A percentile compares a stretch with the other conserved stretches of the same genome.
These are phyloP conservation scores for Monarcha castaneiventris DNA, from an alignment of 2,113 vertebrate species.

Conservation along the genomic window DNA sequence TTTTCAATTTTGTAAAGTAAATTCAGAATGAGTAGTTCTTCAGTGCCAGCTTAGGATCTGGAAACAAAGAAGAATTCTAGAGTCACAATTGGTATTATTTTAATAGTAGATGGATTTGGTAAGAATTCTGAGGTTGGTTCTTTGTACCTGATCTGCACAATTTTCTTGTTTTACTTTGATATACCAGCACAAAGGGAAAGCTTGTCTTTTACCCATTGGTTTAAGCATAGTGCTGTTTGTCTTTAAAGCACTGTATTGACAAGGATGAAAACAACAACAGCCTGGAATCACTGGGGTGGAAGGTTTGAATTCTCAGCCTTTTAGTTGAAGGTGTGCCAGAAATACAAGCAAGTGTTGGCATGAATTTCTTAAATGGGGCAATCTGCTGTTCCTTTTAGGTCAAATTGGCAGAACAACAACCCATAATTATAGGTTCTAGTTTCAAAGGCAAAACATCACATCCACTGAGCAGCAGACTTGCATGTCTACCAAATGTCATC, in stretches of 20 bases:
- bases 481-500: background rate
- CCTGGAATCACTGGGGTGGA: background rate
- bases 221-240: background rate
- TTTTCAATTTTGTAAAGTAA: background rate
- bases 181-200: background rate
- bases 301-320: background rate
- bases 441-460: background rate
- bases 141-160: background rate
- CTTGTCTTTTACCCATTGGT: background rate
- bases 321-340: background rate
- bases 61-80: background rate
- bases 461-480: background rate
- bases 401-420: background rate
- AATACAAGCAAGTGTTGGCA: conserved; percentile 2
- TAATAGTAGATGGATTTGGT: background rate
- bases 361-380: background rate
- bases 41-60: background rate
- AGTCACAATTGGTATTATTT: background rate
- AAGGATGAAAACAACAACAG: background rate
- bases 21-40: background rate
- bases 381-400: conserved; percentile 13
- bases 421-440: background rate
- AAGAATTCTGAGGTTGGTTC: background rate
- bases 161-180: background rate
- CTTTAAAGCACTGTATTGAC: background rate